These are phyloP conservation scores for Norana najaformis DNA, from an alignment of 2,888 invertebrate genomes.

Conservation along the genomic window DNA sequence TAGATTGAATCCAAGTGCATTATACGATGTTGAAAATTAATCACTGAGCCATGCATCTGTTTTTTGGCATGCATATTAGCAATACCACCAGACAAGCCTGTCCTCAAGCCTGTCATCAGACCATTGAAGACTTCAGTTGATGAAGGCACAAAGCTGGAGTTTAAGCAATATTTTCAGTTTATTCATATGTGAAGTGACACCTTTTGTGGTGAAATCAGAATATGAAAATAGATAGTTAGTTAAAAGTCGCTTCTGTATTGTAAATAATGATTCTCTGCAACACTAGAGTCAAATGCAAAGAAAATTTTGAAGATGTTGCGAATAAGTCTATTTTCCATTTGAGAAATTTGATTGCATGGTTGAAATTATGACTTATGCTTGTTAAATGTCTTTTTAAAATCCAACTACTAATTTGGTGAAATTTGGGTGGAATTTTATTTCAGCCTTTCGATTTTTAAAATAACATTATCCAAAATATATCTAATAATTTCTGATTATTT, in stretches of 20 bases:
- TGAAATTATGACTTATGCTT: neutral
- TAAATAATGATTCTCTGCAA: neutral
- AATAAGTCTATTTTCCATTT: neutral
- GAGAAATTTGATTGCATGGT: neutral
- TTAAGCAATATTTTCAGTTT: neutral
- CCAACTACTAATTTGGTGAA: neutral
- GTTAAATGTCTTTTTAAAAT: neutral
- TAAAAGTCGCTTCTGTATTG: neutral
- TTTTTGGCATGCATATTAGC: neutral
- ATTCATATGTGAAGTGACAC: neutral
- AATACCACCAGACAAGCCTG: neutral
- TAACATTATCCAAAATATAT: neutral
- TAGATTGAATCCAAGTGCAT: neutral
- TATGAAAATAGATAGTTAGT: neutral
- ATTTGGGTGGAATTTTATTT: neutral
- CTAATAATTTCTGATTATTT: neutral
- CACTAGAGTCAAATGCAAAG: neutral
- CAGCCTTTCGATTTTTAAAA: neutral
- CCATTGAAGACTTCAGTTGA: no score
- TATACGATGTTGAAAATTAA: neutral
- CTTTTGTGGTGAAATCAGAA: neutral
- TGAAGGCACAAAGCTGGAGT: no score
- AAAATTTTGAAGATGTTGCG: neutral
- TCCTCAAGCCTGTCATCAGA: no score
- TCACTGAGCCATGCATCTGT: neutral